phyloP scores from a whole-genome alignment of 2,113 vertebrate genomes.

The Plotosus lineatus region DNA sequence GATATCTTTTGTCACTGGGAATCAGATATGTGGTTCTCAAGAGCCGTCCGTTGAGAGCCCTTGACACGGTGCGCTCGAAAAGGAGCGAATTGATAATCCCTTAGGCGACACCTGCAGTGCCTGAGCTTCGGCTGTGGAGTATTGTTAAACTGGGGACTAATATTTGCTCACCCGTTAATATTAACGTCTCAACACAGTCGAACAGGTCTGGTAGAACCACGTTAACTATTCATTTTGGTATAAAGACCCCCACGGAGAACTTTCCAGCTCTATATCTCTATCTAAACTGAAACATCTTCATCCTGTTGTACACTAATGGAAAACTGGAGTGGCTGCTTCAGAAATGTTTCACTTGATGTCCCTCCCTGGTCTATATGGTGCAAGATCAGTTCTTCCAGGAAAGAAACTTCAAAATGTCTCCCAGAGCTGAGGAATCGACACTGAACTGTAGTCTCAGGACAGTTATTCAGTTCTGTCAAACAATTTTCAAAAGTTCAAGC shows the following conservation, averaged over 20 bases:
- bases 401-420: neutral
- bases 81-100: conserved; percentile 20
- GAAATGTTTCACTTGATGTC: neutral
- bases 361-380: neutral
- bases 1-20: conserved; percentile 36
- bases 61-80: conserved; percentile 14
- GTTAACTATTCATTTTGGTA: neutral
- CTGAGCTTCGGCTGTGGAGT: neutral
- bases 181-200: neutral
- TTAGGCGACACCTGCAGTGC: conserved; percentile 26
- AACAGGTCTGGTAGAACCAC: neutral
- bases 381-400: neutral
- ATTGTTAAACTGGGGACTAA: neutral
- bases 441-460: neutral
- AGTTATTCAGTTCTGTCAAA: neutral
- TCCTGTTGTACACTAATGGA: neutral
- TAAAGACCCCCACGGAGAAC: too few species aligned
- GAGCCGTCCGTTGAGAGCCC: conserved; percentile 34
- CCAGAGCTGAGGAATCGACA: neutral
- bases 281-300: neutral
- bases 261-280: too few species aligned
- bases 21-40: conserved; percentile 30
- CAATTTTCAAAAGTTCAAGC: neutral
- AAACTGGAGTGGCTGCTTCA: neutral
- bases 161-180: conserved; percentile 4